Conservation (phyloP, 2,888 invertebrate genomes). For the Cyaniris semiargus region DNA sequence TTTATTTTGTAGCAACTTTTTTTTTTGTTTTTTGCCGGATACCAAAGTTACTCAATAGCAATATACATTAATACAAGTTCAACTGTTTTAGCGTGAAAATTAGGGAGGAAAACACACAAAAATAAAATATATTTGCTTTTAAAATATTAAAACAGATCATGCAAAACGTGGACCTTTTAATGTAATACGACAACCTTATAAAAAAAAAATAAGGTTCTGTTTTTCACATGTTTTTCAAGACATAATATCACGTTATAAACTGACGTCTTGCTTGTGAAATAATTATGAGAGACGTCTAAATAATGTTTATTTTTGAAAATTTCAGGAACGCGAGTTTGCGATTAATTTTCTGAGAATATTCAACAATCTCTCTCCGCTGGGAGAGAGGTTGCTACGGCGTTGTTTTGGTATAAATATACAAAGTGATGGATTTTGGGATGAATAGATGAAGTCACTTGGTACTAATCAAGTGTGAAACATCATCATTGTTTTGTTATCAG, state of each 20-base stretch:
- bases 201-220: not conserved
- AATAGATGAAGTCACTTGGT: not conserved
- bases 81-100: no score
- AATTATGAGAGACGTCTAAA: not conserved
- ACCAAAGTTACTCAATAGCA: no score
- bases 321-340: slow-evolving; percentile 1
- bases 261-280: not conserved
- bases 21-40: no score
- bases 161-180: no score
- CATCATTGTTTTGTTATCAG: not conserved
- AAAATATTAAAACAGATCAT: no score
- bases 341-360: slow-evolving; percentile 26
- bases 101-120: no score
- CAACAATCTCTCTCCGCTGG: slow-evolving; percentile 26
- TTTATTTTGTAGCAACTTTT: no score
- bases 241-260: not conserved
- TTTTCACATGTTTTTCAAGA: no score
- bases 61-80: no score
- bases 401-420: slow-evolving; percentile 18
- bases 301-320: not conserved
- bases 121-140: no score
- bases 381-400: not conserved
- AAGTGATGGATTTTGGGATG: slow-evolving; percentile 11
- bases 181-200: no score
- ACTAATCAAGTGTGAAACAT: not conserved